Base-by-base conservation (phyloP, 1,140 invertebrate species). In the Nylanderia fulva region DNA sequence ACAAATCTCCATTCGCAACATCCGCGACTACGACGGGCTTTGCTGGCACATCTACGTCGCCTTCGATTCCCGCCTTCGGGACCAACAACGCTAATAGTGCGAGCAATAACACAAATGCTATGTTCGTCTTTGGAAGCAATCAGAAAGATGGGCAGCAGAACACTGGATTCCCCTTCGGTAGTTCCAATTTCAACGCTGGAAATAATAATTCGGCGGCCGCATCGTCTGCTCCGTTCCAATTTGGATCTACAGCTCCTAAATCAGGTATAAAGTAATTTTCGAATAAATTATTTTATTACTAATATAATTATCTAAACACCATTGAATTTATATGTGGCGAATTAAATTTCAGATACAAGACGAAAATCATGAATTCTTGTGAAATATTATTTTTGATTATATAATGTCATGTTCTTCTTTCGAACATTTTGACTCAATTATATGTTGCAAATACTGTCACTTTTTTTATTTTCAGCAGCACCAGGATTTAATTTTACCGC, bases 401-500 rank as follows among this genome's bases (percentile, higher is more conserved):
- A 33, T 33, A 33, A 33, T 33, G 29, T 33, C 29, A n/a, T n/a
- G n/a, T 4, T 33, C 13, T 27, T 6, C 15, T 4, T 45, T 24
- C 3, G 21, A 21, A 58, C 3, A 33, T 36, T 27, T 13, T 33
- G 6, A 18, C 1, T 75, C 15, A 24, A 42, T 75, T 61, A 15
- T 64, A 18, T 13, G 64, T 68, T 48, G 7, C 13, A 15, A 42
- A 48, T 21, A n/a, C 24, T 75, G 27, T 24, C 2, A 24, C 52
- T n/a, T 13, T 8, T 74, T 74, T 18, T 11, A 9, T 61, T 63
- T 33, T 7, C 58, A 89, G 75, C 71, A 69, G 13, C 60, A 74
- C 75, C 86, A 58, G 93, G 93, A 68, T 94, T 95, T 66, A 92
- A 92, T 48, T 94, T 94, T 56, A 89, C 86, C 48, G 86, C 93